A percentile compares a stretch with the other conserved stretches of the same genome.
Conservation (phyloP, 2,797 vertebrate species). For the Tarsius wallacei region DNA sequence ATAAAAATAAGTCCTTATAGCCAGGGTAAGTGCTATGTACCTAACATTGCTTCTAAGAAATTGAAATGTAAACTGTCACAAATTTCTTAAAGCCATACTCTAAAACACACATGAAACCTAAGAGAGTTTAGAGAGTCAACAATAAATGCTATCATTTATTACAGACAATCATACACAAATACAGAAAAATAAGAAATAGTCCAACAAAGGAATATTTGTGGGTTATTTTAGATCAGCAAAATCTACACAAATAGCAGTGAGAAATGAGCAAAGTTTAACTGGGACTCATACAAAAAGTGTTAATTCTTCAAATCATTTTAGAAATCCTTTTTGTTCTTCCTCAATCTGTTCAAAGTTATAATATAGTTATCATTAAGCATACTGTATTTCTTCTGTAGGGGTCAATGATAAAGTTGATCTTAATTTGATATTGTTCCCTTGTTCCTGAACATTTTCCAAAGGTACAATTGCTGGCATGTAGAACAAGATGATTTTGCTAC, state of each 20-base stretch:
- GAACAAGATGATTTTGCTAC: background rate
- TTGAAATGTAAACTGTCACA: background rate
- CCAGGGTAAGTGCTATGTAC: background rate
- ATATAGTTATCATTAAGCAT: background rate
- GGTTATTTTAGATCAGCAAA: conserved; percentile 2
- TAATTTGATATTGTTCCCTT: background rate
- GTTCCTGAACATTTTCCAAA: background rate
- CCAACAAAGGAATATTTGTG: background rate
- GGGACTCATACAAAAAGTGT: background rate
- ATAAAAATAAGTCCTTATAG: background rate
- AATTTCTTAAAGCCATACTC: background rate
- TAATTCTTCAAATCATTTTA: background rate
- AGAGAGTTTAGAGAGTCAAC: background rate
- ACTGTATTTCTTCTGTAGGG: background rate
- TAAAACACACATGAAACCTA: background rate
- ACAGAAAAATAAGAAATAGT: background rate
- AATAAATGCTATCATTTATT: background rate
- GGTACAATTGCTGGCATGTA: background rate
- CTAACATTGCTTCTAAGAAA: background rate
- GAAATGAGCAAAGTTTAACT: background rate
- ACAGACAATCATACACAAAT: background rate
- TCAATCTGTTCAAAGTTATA: background rate
- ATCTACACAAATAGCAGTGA: background rate
- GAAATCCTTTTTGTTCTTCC: background rate
- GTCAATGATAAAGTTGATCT: background rate